Percentiles rank a stretch among this genome's conserved stretches.
phyloP scores from a whole-genome alignment of 2,888 invertebrate species.

The Drosophila barbarae region DNA sequence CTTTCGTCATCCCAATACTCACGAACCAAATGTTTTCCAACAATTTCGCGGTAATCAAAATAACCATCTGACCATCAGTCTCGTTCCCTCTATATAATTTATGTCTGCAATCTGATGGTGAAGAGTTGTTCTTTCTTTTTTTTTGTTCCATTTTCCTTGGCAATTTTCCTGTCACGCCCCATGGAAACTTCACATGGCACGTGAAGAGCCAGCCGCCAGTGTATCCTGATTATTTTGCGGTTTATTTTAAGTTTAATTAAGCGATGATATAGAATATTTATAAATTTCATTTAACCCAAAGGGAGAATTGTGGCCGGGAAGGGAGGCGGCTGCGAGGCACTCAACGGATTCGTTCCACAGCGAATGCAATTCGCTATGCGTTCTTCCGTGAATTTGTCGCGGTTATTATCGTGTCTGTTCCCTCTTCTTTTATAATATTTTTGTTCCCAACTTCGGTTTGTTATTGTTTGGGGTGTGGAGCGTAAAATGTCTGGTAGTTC shows the following conservation, averaged over 20 bases:
- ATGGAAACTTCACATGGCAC: conserved; percentile 65
- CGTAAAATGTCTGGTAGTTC: conserved; percentile 20
- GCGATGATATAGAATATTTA: conserved; percentile 44
- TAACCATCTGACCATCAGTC: conserved; percentile 42
- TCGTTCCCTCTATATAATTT: conserved; percentile 53
- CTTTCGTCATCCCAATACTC: conserved; percentile 35
- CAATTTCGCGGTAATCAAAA: conserved; percentile 62
- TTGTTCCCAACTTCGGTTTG: conserved; percentile 45
- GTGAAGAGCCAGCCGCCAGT: conserved; percentile 34
- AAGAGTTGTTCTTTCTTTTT: conserved; percentile 12
- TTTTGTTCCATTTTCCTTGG: conserved; percentile 22
- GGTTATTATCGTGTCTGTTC: conserved; percentile 64
- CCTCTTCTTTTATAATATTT: conserved; percentile 42
- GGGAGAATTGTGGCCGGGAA: too few relatives aligned
- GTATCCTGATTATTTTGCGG: conserved; percentile 63
- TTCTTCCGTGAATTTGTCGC: conserved; percentile 69
- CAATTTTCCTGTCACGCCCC: conserved; percentile 69
- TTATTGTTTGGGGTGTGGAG: conserved; percentile 26
- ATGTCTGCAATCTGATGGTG: conserved; percentile 63
- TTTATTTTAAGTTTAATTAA: conserved; percentile 69
- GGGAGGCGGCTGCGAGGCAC: conserved; percentile 12
- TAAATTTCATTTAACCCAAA: conserved; percentile 27
- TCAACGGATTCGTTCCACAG: conserved; percentile 56
- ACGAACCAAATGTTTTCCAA: conserved; percentile 21
- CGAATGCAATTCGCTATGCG: conserved; percentile 69